Evolutionary conservation across 2,113 vertebrate genomes (phyloP), one percentile per base, ranked within the genome.

Genomic region (Murina feae): DNA sequence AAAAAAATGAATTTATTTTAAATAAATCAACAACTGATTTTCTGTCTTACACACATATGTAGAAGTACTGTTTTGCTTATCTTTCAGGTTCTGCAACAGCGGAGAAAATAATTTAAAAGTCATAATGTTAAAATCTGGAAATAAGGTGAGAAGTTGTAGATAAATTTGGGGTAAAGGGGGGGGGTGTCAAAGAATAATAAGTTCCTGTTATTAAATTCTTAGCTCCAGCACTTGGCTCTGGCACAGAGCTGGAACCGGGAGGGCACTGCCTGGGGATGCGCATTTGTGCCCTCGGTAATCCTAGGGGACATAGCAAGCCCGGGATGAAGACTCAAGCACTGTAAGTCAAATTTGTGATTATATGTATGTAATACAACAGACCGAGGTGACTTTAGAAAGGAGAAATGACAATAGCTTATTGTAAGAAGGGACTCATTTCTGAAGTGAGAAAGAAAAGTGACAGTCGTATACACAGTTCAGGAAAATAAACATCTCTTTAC

Each of bases 81-180:
- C 71, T 95, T 63, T 49, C 37, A 60, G 65, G 17, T 90, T 90
- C 66, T 90, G 60, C 66, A 87, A 42, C 63, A 60, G 30, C 17
- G 76, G 83, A 47, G 23, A 88, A 85, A 79, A 88, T 7, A 88
- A 84, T 47, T 84, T 87, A 42, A 79, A 93, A 88, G 65, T 71
- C 51, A 66, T 6, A 72, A 42, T 68, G 37, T 63, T 82, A 91
- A 93, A 86, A 76, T 39, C 65, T 76, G 39, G 68, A 93, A 94
- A 81, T 76, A 95, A 80, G n/a, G 53, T n/a, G 82, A 76, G 44
- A 32, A 1, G 10, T 69, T 93, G 8, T 68, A 74, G 47, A n/a
- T 44, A 74, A 18, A 76, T 10, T 42, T 53, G 5, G 44, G 44
- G 44, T 1, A 44, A 1, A 10, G 10, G 44, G 44, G n/a, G 5